Evolutionary conservation across 2,888 invertebrate genomes (phyloP).

Genomic region (Acanthosoma haemorrhoidale): DNA sequence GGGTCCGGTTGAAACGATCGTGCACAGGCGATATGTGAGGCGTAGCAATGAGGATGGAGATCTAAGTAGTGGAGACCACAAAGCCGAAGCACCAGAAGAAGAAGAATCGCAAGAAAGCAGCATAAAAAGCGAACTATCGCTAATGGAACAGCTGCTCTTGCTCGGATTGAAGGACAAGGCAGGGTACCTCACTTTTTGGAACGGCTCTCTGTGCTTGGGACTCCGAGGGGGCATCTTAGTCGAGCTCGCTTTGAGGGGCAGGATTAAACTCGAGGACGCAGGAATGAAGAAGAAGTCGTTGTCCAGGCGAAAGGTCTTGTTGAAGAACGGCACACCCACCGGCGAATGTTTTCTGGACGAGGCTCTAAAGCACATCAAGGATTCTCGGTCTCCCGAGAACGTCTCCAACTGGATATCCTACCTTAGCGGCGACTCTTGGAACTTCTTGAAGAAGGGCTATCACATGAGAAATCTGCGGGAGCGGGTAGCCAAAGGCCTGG

Average conservation of each 20-base stretch:
- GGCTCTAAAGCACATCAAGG: conserved; percentile 95
- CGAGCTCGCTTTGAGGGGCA: conserved; percentile 88
- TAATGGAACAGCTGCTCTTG: conserved; percentile 33
- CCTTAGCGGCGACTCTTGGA: conserved; percentile 99
- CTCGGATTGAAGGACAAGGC: conserved; percentile 45
- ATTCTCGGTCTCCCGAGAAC: conserved; percentile 93
- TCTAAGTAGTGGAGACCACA: not conserved
- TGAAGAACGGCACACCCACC: conserved; percentile 85
- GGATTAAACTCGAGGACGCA: conserved; percentile 91
- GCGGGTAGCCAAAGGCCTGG: conserved; percentile 95
- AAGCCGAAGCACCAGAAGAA: not conserved
- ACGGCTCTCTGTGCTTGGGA: conserved; percentile 99
- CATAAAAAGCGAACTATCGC: conserved; percentile 31
- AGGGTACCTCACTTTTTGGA: conserved; percentile 99
- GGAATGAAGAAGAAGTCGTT: conserved; percentile 92
- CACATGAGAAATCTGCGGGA: conserved; percentile 98
- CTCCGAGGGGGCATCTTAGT: conserved; percentile 96
- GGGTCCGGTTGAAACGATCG: not conserved
- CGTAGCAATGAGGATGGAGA: not conserved
- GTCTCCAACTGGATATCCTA: conserved; percentile 99
- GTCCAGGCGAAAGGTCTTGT: conserved; percentile 70
- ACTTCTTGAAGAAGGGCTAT: conserved; percentile 94
- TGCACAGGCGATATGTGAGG: not conserved
- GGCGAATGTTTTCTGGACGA: conserved; percentile 94
- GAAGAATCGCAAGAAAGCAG: not conserved